Evolutionary conservation across 2,113 vertebrate genomes (phyloP).

Genomic region (Chionomys nivalis): DNA sequence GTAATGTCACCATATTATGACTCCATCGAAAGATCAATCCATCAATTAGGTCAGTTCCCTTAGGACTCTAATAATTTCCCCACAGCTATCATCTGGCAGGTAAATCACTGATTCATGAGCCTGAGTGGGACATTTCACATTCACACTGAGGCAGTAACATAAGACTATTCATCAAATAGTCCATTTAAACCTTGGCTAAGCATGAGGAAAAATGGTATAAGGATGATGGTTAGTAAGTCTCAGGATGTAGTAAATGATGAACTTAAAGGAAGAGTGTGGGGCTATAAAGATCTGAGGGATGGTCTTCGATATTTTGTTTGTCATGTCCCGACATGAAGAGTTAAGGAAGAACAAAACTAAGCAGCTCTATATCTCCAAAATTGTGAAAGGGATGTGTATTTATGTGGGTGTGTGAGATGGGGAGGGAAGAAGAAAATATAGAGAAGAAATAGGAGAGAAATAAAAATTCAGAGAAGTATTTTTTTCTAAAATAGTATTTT

Average conservation of each 20-base stretch:
- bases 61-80: neutral
- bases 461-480: neutral
- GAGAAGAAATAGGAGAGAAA: neutral
- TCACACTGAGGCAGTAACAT: neutral
- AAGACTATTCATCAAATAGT: neutral
- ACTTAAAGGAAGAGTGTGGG: neutral
- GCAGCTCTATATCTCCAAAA: neutral
- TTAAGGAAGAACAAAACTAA: slow-evolving; percentile 2
- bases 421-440: neutral
- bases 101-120: neutral
- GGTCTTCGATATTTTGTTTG: neutral
- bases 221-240: neutral
- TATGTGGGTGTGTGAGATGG: neutral
- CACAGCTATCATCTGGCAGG: neutral
- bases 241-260: neutral
- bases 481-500: neutral
- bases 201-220: neutral
- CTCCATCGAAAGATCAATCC: neutral
- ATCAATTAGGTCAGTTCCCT: neutral
- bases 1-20: neutral
- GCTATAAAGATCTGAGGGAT: neutral
- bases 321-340: neutral
- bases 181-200: neutral
- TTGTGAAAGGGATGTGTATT: neutral
- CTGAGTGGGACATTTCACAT: neutral